Evolutionary conservation across 2,888 invertebrate genomes (phyloP), one percentile per base, ranked within the genome.

Genomic region (Heliconius cydno): DNA sequence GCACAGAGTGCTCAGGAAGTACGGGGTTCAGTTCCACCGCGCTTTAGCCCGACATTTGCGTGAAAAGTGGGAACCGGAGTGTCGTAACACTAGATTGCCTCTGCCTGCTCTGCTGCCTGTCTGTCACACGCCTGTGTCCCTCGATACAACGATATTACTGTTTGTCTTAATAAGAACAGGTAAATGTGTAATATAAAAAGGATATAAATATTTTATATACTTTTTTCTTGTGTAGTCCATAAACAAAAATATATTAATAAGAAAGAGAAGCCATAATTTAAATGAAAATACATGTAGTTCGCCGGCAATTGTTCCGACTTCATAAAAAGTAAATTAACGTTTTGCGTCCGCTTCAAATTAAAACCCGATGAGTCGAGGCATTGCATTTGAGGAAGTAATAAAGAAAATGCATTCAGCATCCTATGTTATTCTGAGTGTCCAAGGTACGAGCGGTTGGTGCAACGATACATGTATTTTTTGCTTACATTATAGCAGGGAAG

Each of bases 351-450:
- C 57, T 67, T 74, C 71, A 71, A 74, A 78, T 82, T 65, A 81
- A 79, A 78, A 79, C 57, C 76, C 79, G 80, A 83, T 81, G 83
- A 81, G 84, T 71, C 78, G 81, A 75, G 71, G 74, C 71, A 76
- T 75, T 73, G 82, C 80, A 82, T 80, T 76, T 65, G 78, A 79
- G 87, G 89, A 89, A 87, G 87, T 88, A 84, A 86, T 87, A 86
- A 87, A 88, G 89, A 90, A 89, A 89, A 88, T 88, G 90, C 88
- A 87, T 86, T 86, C 87, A 78, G 82, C 85, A 85, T 89, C 87
- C 85, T 86, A 84, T 87, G 86, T 84, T 85, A 79, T 84, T 72
- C 66, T 80, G 41, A 83, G 85, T 1, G 75, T 79, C 7, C 81
- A 86, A 86, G 82, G 77, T 0, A 85, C 0, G 73, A 81, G 78